Percentiles rank a stretch among this genome's conserved stretches.
phyloP scores from a whole-genome alignment of 2,797 vertebrate species.

The Gorsachius magnificus region DNA sequence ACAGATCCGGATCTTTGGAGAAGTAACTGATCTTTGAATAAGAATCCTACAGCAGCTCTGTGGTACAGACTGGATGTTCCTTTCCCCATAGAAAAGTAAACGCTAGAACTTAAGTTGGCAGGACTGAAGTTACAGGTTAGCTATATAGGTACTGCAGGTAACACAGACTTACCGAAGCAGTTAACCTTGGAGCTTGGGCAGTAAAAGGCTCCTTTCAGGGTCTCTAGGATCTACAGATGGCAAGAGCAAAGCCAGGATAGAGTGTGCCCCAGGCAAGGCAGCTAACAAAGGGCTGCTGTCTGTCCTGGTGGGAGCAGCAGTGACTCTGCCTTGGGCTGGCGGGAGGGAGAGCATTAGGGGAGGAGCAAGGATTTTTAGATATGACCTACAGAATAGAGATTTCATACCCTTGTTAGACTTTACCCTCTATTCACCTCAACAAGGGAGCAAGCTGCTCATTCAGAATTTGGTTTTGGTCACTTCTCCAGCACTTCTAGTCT shows the following conservation, averaged over 20 bases:
- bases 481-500: not conserved
- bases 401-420: not conserved
- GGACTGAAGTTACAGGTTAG: not conserved
- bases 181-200: not conserved
- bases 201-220: not conserved
- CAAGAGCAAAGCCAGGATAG: not conserved
- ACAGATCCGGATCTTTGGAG: not conserved
- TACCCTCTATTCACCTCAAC: not conserved
- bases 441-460: not conserved
- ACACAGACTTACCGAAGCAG: not conserved
- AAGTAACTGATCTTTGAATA: not conserved
- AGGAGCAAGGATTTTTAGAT: not conserved
- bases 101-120: not conserved
- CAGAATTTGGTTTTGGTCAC: not conserved
- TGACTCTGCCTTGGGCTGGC: not conserved
- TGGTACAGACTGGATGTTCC: not conserved
- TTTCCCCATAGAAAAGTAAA: not conserved
- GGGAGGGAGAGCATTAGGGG: not conserved
- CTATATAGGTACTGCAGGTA: not conserved
- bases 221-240: not conserved
- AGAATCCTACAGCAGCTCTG: not conserved
- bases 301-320: not conserved
- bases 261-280: not conserved
- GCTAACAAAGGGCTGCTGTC: constrained; percentile 54
- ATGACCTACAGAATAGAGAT: not conserved